Base-by-base conservation (phyloP, 2,113 vertebrate species). In the Aptenodytes forsteri region DNA sequence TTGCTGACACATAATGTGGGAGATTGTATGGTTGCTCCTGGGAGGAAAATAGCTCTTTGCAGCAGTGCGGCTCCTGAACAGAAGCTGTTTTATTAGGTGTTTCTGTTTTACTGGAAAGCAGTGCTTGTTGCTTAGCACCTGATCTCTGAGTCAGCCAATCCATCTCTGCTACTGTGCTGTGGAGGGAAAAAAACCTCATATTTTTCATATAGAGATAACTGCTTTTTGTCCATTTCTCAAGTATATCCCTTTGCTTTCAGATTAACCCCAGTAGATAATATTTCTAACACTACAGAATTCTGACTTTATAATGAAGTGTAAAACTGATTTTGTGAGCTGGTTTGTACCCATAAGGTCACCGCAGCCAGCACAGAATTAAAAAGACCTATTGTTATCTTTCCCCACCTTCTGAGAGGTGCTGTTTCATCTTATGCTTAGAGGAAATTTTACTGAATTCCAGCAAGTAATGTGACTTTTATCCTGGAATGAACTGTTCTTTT, bases 121-220 rank as follows among this genome's bases (percentile, higher is more conserved):
- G n/a, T 42, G 89, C 72, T 92, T 81, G 83, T 97, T 97, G 67
- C 92, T 90, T 93, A 97, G 90, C 0, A 1, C 76, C 86, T 84
- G 69, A 55, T 83, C 70, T 90, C 83, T 81, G 88, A 96, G 55
- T 95, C 95, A 97, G 86, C 80, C 86, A 90, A 73, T 92, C 79
- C 32, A 50, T 89, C 75, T 93, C 88, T 71, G 71, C 56, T 89
- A 3, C 86, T 82, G 46, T 56, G 71, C 65, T 83, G 59, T 12
- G 72, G 29, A 86, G 69, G 59, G 30, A 76, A 91, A 92, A 64
- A 76, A 42, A 0, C 5, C 14, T 72, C 20, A 1, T 66, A 16
- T 81, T 93, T 91, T 86, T 88, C 79, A 36, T 80, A 46, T n/a
- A 80, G 67, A 18, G 26, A 14, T 73, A 86, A 70, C 42, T 70